Conservation (phyloP, 2,888 invertebrate genomes). For the Ellobium chinense region DNA sequence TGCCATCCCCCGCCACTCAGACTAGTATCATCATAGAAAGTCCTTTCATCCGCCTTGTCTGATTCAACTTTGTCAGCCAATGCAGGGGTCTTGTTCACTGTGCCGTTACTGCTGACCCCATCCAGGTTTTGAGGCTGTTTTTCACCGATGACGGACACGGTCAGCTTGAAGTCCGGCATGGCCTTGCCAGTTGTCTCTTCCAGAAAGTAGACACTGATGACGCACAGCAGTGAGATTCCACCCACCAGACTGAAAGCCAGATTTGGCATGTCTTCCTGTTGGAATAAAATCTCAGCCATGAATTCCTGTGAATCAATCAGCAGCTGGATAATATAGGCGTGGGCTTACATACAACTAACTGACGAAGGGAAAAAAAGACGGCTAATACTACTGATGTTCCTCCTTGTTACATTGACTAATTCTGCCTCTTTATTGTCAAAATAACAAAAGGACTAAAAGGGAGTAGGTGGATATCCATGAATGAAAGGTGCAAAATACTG, state of each 20-base stretch:
- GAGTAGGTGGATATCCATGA: not conserved
- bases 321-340: too few relatives aligned
- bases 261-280: conserved; percentile 21
- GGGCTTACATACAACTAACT: too few relatives aligned
- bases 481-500: not conserved
- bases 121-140: not conserved
- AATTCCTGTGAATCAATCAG: too few relatives aligned
- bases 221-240: not conserved
- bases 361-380: too few relatives aligned
- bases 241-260: not conserved
- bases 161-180: not conserved
- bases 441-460: not conserved
- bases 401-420: too few relatives aligned
- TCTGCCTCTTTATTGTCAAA: not conserved
- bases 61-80: too few relatives aligned
- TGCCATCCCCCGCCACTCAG: not conserved
- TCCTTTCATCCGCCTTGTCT: not conserved
- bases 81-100: not conserved
- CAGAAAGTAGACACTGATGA: not conserved
- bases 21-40: not conserved
- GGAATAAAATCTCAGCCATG: too few relatives aligned
- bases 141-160: not conserved
- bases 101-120: too few relatives aligned
- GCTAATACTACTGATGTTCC: too few relatives aligned
- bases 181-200: conserved; percentile 26